Evolutionary conservation across 2,113 vertebrate genomes (phyloP).

Genomic region (Oryzias melastigma): DNA sequence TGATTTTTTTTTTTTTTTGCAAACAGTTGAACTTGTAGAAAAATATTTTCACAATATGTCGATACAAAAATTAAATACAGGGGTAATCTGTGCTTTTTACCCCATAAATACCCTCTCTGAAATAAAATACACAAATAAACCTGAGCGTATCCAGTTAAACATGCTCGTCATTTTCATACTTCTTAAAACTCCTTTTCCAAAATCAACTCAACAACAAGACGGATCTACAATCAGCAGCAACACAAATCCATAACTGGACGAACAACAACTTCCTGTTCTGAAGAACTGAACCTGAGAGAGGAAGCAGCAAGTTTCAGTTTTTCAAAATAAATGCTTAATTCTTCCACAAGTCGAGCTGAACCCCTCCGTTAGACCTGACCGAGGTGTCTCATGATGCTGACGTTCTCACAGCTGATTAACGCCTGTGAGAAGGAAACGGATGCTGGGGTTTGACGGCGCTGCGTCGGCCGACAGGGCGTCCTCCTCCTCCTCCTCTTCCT

Average conservation of each 20-base stretch:
- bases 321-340: not conserved
- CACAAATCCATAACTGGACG: not conserved
- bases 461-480: not conserved
- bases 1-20: not conserved
- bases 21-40: not conserved
- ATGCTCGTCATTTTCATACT: not conserved
- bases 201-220: conserved; percentile 5
- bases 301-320: not conserved
- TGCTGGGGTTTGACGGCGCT: conserved; percentile 12
- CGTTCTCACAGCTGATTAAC: not conserved
- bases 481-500: not conserved
- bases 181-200: too few relatives aligned
- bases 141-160: conserved; percentile 23
- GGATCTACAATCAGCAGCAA: not conserved
- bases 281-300: not conserved
- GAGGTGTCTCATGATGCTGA: conserved; percentile 25
- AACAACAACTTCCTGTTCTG: not conserved
- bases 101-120: conserved; percentile 38
- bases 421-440: not conserved
- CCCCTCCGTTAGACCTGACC: not conserved
- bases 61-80: conserved; percentile 50
- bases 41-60: conserved; percentile 6
- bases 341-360: not conserved
- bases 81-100: conserved; percentile 13
- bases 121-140: not conserved